Base-by-base conservation (phyloP, 2,113 vertebrate genomes). In the Calyptommatus sinebrachiatus region DNA sequence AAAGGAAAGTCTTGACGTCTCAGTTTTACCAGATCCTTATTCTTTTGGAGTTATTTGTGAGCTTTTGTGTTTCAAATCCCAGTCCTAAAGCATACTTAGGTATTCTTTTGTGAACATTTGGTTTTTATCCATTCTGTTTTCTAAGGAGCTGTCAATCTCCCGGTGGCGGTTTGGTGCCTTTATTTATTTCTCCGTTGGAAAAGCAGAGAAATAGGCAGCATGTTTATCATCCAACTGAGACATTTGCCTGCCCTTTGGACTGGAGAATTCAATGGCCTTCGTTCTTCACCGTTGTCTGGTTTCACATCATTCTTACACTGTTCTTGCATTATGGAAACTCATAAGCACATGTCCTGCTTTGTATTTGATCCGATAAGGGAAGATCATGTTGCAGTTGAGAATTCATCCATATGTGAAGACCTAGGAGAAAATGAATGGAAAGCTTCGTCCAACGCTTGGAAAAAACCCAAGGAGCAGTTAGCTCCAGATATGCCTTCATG, bases 51-150 rank as follows among this genome's bases (percentile, higher is more conserved):
- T 70, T 76, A 65, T 79, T 71, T 70, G 66, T 31, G 41, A 68
- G 31, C 48, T 68, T 74, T 67, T 80, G 79, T 68, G 41, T 61
- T 70, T 53, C 79, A 81, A 76, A 75, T 81, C 72, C 50, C 50
- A 61, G n/a, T 70, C 79, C 65, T 62, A 76, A 41, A 81, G 24
- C 26, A 45, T 69, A 48, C 57, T 75, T 75, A 48, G 79, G n/a
- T 87, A 90, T 90, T 90, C 90, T 89, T 88, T 82, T 70, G 82
- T 90, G 86, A 87, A 82, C 78, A 77, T 65, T 69, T 65, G 73
- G 77, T 65, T 82, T 92, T 90, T 79, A 87, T 89, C 77, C 70
- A 88, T 83, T 85, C 84, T 48, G 10, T 73, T 85, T 81, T 86
- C 67, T 72, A 29, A 91, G 88, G 71, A 72, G 62, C 50, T 89